A percentile compares a stretch with the other conserved stretches of the same genome.
These are phyloP conservation scores for Leptatherina wallacei DNA, from an alignment of 2,797 vertebrate genomes.

Conservation along the genomic window DNA sequence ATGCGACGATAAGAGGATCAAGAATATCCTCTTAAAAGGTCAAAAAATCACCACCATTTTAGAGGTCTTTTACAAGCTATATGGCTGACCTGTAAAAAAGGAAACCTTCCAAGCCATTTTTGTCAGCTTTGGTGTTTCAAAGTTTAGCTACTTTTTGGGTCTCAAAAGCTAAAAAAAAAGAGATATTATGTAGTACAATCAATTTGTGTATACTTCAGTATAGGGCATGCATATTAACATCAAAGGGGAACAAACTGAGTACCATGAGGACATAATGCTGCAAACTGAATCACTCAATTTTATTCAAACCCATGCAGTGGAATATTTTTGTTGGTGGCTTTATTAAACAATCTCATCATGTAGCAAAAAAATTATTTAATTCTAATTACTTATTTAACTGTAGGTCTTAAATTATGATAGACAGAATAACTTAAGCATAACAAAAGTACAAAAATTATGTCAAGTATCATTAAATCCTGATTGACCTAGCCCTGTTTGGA, in stretches of 20 bases:
- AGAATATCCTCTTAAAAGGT: constrained; percentile 61
- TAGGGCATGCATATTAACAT: too few relatives aligned
- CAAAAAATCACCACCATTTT: constrained; percentile 43
- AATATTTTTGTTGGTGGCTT: too few relatives aligned
- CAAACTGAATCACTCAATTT: too few relatives aligned
- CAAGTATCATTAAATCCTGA: neutral
- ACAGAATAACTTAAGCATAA: neutral
- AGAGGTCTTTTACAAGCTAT: constrained; percentile 40
- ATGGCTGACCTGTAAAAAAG: constrained; percentile 27
- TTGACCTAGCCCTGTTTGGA: neutral
- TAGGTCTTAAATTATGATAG: neutral
- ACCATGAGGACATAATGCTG: too few relatives aligned
- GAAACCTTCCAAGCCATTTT: constrained; percentile 20
- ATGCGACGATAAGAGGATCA: constrained; percentile 59
- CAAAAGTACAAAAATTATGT: neutral
- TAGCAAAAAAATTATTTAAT: neutral
- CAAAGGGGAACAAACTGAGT: too few relatives aligned
- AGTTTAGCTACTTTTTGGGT: neutral
- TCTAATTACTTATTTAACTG: neutral
- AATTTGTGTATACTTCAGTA: neutral
- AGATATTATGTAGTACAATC: neutral
- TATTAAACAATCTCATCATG: too few relatives aligned
- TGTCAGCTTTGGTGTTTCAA: constrained; percentile 18
- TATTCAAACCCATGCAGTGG: too few relatives aligned
- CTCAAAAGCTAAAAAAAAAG: neutral